Base-by-base conservation (phyloP, 2,888 invertebrate species). In the Empis livida region DNA sequence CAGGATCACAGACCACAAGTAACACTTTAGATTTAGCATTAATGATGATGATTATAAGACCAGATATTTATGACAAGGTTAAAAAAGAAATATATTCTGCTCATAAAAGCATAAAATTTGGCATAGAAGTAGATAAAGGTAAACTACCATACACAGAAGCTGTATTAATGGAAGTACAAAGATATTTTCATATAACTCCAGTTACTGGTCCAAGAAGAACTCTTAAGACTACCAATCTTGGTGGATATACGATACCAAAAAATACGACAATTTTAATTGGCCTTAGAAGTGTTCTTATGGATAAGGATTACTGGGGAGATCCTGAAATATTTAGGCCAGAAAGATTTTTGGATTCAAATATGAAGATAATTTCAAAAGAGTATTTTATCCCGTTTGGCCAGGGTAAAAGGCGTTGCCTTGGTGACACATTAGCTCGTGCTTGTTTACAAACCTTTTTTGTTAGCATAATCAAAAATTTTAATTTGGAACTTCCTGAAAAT, bases 381-480 rank as follows among this genome's bases (percentile, higher is more conserved):
- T 64, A 59, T 43, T 66, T 67, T 27, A 64, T 68, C 54, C 64
- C 68, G 11, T 68, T 71, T 20, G 67, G 67, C 1, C 55, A 68
- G 74, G 82, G 82, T 3, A 73, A 71, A 55, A 69, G 82, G 56
- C 73, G 79, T 49, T 83, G 83, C 56, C 67, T 80, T 1, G 83
- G 81, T 1, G 80, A 82, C 60, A 64, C 73, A 1, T 60, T 83
- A 50, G 82, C 82, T 1, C 72, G 72, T 49, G 72, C 73, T 1
- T 77, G 78, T 51, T 60, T 81, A 9, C 82, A 80, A 58, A 64
- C 79, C 42, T 73, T 80, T 55, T 76, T 81, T 47, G 70, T 72
- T 0, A 75, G 76, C 37, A 71, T 82, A 30, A 63, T 82, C 56
- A 73, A 78, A 55, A 71, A 71, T 45, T 82, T 72, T 59, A 58